phyloP scores from a whole-genome alignment of 2,113 vertebrate species.

The Sula dactylatra region DNA sequence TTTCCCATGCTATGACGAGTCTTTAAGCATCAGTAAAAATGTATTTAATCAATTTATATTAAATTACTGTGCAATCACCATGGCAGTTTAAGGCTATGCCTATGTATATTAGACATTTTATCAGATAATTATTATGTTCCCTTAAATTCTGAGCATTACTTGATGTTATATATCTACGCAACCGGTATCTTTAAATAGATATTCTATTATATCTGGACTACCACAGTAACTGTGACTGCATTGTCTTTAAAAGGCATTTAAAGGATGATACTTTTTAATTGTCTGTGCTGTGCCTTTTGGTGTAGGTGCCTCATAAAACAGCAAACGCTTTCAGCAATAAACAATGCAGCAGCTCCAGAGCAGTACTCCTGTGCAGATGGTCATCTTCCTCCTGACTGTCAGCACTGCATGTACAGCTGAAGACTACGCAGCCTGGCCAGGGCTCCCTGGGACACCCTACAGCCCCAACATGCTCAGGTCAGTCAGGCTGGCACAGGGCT shows the following conservation, averaged over 20 bases:
- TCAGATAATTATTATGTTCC: conserved; percentile 58
- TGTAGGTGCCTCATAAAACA: not conserved
- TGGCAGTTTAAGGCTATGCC: conserved; percentile 19
- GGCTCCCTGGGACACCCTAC: not conserved
- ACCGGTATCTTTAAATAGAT: not conserved
- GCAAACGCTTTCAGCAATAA: not conserved
- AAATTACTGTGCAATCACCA: conserved; percentile 52
- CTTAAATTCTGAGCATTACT: conserved; percentile 45
- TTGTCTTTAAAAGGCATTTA: not conserved
- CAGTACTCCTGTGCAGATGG: not conserved
- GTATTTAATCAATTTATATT: conserved; percentile 68
- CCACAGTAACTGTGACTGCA: not conserved
- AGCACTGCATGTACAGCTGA: not conserved
- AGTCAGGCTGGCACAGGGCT: not conserved
- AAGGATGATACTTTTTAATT: not conserved
- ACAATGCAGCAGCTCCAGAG: not conserved
- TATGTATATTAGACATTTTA: conserved; percentile 48
- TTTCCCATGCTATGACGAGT: conserved; percentile 52
- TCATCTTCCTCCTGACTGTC: not conserved
- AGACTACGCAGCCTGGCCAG: not conserved
- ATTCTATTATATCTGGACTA: not conserved
- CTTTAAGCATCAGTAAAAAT: conserved; percentile 69
- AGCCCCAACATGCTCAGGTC: not conserved
- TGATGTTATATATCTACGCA: not conserved
- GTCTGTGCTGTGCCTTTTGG: not conserved